A percentile compares a stretch with the other conserved stretches of the same genome.
These are phyloP conservation scores for Hypotaenidia philippensis DNA, from an alignment of 2,797 vertebrate species.

Conservation along the genomic window DNA sequence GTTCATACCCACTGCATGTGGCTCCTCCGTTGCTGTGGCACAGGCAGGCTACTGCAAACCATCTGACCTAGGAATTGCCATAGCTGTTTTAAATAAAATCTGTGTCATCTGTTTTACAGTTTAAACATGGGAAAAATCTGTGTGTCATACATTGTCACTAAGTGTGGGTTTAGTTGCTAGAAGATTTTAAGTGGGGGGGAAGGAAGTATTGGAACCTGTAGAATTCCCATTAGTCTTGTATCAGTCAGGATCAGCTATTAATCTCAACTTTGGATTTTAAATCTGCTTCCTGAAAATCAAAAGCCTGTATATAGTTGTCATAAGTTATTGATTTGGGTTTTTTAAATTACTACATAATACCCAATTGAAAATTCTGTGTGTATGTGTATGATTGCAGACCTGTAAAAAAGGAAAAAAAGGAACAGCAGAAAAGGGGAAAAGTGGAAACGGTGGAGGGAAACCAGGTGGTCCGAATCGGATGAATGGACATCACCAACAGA, in stretches of 20 bases:
- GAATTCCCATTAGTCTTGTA: neutral
- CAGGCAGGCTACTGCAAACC: neutral
- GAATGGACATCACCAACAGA: slow-evolving; percentile 99
- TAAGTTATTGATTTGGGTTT: neutral
- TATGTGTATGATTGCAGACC: slow-evolving; percentile 77
- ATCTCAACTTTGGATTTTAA: neutral
- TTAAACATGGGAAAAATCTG: neutral
- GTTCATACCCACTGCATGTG: fast-evolving
- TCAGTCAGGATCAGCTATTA: neutral
- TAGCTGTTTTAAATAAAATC: neutral
- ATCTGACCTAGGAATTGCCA: neutral
- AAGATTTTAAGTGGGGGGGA: neutral
- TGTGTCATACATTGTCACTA: neutral
- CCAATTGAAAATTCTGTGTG: neutral
- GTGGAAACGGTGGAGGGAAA: slow-evolving; percentile 91
- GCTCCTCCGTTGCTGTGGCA: fast-evolving
- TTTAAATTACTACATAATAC: neutral
- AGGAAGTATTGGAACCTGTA: neutral
- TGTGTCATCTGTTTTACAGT: neutral
- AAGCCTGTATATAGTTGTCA: neutral
- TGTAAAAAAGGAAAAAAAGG: slow-evolving; percentile 94
- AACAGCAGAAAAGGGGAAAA: slow-evolving; percentile 88
- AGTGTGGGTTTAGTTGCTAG: neutral
- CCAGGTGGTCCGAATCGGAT: slow-evolving; percentile 88
- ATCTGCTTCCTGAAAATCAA: neutral